phyloP scores from a whole-genome alignment of 1,140 invertebrate genomes.

The Brachionus sp. region DNA sequence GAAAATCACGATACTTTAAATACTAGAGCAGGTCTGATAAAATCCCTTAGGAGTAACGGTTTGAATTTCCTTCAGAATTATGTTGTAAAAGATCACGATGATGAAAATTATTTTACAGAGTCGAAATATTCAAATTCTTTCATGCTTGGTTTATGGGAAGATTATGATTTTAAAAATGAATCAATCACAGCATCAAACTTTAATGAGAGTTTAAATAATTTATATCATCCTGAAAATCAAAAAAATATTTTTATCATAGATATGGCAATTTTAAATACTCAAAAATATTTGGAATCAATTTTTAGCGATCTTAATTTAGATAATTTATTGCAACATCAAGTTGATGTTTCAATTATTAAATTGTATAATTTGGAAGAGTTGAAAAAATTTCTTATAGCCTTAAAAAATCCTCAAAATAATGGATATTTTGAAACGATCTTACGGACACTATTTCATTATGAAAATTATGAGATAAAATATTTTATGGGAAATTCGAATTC shows the following conservation, averaged over 20 bases:
- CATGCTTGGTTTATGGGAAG: not conserved
- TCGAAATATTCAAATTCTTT: not conserved
- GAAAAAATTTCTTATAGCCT: not conserved
- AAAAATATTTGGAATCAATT: not conserved
- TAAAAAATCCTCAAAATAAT: not conserved
- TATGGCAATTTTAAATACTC: not conserved
- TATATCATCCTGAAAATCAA: not conserved
- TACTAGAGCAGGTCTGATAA: not conserved
- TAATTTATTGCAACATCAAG: not conserved
- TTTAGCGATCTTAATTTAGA: not conserved
- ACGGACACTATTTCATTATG: not conserved
- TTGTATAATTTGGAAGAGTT: conserved; percentile 13
- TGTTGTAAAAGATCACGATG: not conserved
- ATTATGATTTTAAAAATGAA: not conserved
- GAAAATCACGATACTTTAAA: not conserved
- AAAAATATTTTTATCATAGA: not conserved
- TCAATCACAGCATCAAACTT: not conserved
- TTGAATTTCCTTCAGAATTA: not conserved
- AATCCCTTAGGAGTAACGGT: not conserved
- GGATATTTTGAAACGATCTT: not conserved
- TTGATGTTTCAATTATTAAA: not conserved
- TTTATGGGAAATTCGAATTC: not conserved
- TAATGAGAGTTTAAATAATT: not conserved
- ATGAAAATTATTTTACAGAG: not conserved
- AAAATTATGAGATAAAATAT: not conserved